A percentile compares a stretch with the other conserved stretches of the same genome.
These are phyloP conservation scores for Callionymus lyra DNA, from an alignment of 2,113 vertebrate genomes.

Conservation along the genomic window DNA sequence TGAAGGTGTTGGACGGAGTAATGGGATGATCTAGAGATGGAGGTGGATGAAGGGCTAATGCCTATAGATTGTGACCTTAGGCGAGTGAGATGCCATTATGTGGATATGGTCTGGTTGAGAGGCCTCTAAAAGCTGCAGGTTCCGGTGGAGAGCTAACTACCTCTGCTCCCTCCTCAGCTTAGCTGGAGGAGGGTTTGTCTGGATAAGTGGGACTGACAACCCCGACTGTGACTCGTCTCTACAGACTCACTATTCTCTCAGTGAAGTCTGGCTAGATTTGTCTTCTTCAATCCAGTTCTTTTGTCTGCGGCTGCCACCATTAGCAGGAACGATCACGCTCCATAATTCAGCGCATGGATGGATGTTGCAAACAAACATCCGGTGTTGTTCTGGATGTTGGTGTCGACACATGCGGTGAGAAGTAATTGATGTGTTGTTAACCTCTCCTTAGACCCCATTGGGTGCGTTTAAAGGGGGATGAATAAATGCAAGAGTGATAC, in stretches of 20 bases:
- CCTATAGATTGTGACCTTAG: slow-evolving; percentile 42
- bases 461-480: no score
- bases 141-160: slow-evolving; percentile 29
- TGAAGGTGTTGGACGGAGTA: slow-evolving; percentile 40
- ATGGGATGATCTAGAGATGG: slow-evolving; percentile 42
- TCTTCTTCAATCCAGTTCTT: slow-evolving; percentile 23
- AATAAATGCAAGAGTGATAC: no score
- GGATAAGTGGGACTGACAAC: slow-evolving; percentile 48
- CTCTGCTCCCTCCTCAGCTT: slow-evolving; percentile 15
- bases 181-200: slow-evolving; percentile 23
- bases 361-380: no score
- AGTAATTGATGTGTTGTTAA: no score
- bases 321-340: background rate
- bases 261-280: slow-evolving; percentile 31
- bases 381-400: no score
- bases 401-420: no score
- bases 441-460: no score
- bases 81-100: slow-evolving; percentile 50
- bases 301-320: slow-evolving; percentile 7
- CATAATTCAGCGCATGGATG: no score
- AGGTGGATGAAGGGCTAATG: slow-evolving; percentile 41
- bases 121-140: slow-evolving; percentile 52
- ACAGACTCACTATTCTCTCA: slow-evolving; percentile 26
- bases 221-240: slow-evolving; percentile 19
- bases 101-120: slow-evolving; percentile 24